Evolutionary conservation across 2,888 invertebrate species (phyloP), one percentile per base, ranked within the genome.

Genomic region (Epistrophella euchroma): DNA sequence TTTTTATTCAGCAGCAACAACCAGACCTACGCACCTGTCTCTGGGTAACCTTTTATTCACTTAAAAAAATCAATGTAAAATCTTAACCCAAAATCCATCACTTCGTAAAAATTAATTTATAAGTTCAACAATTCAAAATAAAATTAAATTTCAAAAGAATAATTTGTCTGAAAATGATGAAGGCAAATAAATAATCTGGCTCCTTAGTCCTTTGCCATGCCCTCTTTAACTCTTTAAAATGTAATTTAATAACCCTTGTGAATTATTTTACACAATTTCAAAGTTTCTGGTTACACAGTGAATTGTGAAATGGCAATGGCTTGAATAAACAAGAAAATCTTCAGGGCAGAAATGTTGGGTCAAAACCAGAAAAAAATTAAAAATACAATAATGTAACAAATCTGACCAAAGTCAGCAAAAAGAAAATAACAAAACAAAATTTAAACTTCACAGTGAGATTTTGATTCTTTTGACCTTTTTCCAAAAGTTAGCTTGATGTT

Each of bases 321-420:
- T 55, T 55, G 32, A 28, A 55, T 55, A 32, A 55, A 55, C 7
- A 17, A 32, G 4, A n/a, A 17, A 32, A n/a, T 43, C 28, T 10
- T 1, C 5, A 28, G 4, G n/a, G 0, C 5, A 28, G 4, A 10
- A 55, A 55, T 55, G 9, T 55, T 32, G 17, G 25, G 25, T 52
- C 25, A 55, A 10, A 4, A 28, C 32, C 9, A n/a, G 25, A 55
- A n/a, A 22, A 22, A 50, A 50, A 17, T n/a, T 52, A 28, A 55
- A 55, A 55, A 17, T 25, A 55, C 28, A 55, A 17, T 17, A 55
- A 32, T 55, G 55, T 32, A 55, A 17, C 28, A 55, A 32, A 55
- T 32, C 55, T n/a, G 5, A 2, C 32, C 17, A 35, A 56, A 17
- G 13, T 13, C 10, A 17, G 0, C 32, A 55, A 32, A 17, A 56